Base-by-base conservation (phyloP, 2,113 vertebrate species). In the Aptenodytes forsteri region DNA sequence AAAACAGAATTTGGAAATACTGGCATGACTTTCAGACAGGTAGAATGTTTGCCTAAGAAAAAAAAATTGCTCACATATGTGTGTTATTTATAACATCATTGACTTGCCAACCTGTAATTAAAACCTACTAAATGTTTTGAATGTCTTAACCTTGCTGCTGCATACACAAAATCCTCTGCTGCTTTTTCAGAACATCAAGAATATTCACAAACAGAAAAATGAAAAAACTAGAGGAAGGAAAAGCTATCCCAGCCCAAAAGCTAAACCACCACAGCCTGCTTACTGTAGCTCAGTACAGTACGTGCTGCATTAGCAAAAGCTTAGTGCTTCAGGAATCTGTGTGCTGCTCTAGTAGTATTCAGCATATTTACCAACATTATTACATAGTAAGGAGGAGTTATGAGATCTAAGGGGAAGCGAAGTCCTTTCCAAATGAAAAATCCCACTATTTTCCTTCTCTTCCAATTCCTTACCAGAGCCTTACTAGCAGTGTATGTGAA, bases 101-200 rank as follows among this genome's bases (percentile, higher is more conserved):
- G 90, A 70, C 34, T 81, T 94, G 72, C 29, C 61, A 94, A 72
- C 8, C 40, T 94, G 87, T 82, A 93, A 89, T 90, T 87, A 92
- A 82, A 85, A 76, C 49, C 47, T 54, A 89, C 70, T 81, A 42
- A 56, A 56, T 75, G 30, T 65, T 70, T 77, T 78, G 79, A 65
- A 87, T 71, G 46, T 89, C 96, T 89, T 82, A 93, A 85, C 80
- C 94, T 92, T 76, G 59, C 30, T 77, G 78, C 34, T 93, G 13
- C 56, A 83, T n/a, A 81, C 11, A 85, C 10, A 86, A 91, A 95
- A 93, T 47, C 61, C 67, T 83, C 46, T 47, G 49, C 79, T 89
- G 62, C 19, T 78, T 95, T 55, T 87, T 52, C 40, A 94, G 44
- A 66, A 93, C 93, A 83, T 38, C 49, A 89, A 75, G 18, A 88